A percentile compares a stretch with the other conserved stretches of the same genome.
phyloP scores from a whole-genome alignment of 2,113 vertebrate genomes.

The mouse (Mus musculus) region GRCm39 chr14:57117501-57118000 shows the following conservation, averaged over 20 bases:
- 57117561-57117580: neutral
- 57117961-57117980: too few relatives aligned
- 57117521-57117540: neutral
- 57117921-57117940: too few relatives aligned
- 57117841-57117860: too few relatives aligned
- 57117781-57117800: neutral
- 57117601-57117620: neutral
- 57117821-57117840: too few relatives aligned
- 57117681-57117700: neutral
- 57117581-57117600: neutral
- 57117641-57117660: too few relatives aligned
- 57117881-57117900: too few relatives aligned
- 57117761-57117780: neutral
- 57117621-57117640: neutral
- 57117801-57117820: neutral
- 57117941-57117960: too few relatives aligned
- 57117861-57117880: too few relatives aligned
- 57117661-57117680: neutral
- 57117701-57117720: neutral
- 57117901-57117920: too few relatives aligned
- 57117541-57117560: neutral
- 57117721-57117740: neutral
- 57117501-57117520: neutral
- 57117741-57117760: neutral
- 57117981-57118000: neutral